A percentile compares a stretch with the other conserved stretches of the same genome.
phyloP scores from a whole-genome alignment of 2,888 invertebrate genomes.

The Oscheius myriophilus region DNA sequence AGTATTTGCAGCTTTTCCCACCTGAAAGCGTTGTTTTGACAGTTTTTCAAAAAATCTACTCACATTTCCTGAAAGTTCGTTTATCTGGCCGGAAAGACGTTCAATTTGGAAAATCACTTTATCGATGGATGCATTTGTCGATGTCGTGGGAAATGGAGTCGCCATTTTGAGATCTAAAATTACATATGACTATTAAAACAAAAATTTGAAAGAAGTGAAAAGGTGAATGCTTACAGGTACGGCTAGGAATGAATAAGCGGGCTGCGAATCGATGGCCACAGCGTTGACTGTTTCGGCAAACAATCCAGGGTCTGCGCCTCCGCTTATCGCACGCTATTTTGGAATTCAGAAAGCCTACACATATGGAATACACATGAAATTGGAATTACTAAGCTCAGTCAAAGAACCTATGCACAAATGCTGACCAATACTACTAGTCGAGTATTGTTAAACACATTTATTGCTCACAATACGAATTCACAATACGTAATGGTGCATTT shows the following conservation, averaged over 20 bases:
- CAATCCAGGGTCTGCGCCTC: conserved; percentile 26
- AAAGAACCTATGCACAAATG: no score
- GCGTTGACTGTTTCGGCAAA: conserved; percentile 35
- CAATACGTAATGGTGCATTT: no score
- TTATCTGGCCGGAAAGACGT: conserved; percentile 26
- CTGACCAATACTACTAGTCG: no score
- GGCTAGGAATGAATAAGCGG: conserved; percentile 25
- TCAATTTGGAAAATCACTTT: conserved; percentile 52
- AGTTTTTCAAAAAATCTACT: not conserved
- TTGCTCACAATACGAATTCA: no score
- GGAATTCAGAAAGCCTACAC: no score
- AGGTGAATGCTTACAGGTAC: conserved; percentile 10
- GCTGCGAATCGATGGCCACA: conserved; percentile 26
- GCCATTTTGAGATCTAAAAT: not conserved
- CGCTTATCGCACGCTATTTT: conserved; percentile 24
- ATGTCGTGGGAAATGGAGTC: conserved; percentile 14
- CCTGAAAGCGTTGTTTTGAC: conserved; percentile 28
- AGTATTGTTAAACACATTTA: no score
- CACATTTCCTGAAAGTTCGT: conserved; percentile 26
- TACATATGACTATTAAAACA: not conserved
- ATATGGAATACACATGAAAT: not conserved
- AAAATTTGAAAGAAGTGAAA: not conserved
- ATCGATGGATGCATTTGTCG: conserved; percentile 55
- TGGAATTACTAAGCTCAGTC: no score
- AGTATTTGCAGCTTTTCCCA: conserved; percentile 39